Base-by-base conservation (phyloP, 2,113 vertebrate genomes). In the Phalacrocorax aristotelis region DNA sequence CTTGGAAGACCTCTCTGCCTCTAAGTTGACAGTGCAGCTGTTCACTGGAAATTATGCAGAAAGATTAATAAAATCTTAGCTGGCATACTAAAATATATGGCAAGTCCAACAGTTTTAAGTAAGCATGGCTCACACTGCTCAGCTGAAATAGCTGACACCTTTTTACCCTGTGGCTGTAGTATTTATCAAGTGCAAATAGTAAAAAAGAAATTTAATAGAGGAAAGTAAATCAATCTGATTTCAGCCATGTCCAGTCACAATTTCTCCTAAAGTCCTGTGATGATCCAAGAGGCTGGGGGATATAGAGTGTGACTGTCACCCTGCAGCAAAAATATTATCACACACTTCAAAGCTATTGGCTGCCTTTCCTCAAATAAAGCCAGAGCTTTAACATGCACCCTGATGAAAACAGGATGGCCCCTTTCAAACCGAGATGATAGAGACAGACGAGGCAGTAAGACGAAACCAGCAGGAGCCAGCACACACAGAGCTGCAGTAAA, bases 11-110 rank as follows among this genome's bases (percentile, higher is more conserved):
- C 88, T 98, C 96, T 90, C 44, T n/a, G 81, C 89, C 95, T 95
- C 95, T 97, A 96, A 98, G 97, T 62, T 93, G 94, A 97, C 91
- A 92, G 69, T 65, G 88, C 97, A 99, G 98, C 97, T 98, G 98
- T 96, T 98, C 85, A 85, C 42, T 80, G 76, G 93, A 97, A 98
- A 98, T 95, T 94, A 95, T 36, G 54, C 65, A 96, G 81, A 94
- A 97, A 95, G 57, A 92, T 88, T 88, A 95, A 84, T 60, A 86
- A 90, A 96, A 81, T 89, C 86, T 92, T 91, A 94, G 61, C 22
- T 87, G 75, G 30, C 34, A 93, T 91, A 65, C 95, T 87, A 95
- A 87, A 94, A 86, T 15, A 27, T 54, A 68, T 13, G 44, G 51
- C 36, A 68, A 89, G 48, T 55, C 82, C 34, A 58, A 74, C 72